A percentile compares a stretch with the other conserved stretches of the same genome.
phyloP scores from a whole-genome alignment of 1,140 invertebrate genomes.

The Plectus sambesii region DNA sequence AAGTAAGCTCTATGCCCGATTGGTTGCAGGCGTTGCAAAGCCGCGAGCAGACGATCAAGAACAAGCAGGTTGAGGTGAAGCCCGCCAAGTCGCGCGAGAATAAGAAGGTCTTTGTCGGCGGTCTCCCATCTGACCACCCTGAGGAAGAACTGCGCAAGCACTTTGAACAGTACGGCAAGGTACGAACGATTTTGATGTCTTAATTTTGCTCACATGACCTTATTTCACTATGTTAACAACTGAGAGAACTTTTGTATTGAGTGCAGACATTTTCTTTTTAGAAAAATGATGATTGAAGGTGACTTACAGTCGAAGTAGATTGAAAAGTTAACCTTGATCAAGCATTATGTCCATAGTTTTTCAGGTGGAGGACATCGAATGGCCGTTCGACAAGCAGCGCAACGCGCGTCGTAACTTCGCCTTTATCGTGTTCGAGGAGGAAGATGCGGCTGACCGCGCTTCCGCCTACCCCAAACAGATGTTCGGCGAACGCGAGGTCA shows the following conservation, averaged over 20 bases:
- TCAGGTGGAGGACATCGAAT: constrained; percentile 44
- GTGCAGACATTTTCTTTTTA: no score
- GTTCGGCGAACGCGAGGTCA: constrained; percentile 33
- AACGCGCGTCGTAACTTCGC: constrained; percentile 43
- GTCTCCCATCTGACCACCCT: constrained; percentile 37
- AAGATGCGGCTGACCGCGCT: constrained; percentile 37
- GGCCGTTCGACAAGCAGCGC: constrained; percentile 43
- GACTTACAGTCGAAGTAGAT: no score
- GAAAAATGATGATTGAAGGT: no score
- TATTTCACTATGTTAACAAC: no score
- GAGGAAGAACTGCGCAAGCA: constrained; percentile 39
- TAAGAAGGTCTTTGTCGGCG: constrained; percentile 46
- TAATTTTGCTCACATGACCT: no score
- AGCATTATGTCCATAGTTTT: no score
- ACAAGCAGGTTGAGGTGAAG: constrained; percentile 41
- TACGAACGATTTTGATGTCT: no score
- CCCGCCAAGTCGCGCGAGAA: constrained; percentile 45
- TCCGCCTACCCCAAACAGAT: constrained; percentile 14
- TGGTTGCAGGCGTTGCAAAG: constrained; percentile 29
- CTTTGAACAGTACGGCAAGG: constrained; percentile 38
- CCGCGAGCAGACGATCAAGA: constrained; percentile 43
- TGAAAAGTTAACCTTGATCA: no score
- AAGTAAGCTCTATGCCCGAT: background rate
- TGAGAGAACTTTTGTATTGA: no score
- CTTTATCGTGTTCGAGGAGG: constrained; percentile 45